Evolutionary conservation across 2,888 invertebrate genomes (phyloP).

Genomic region (Drosophila quinaria): DNA sequence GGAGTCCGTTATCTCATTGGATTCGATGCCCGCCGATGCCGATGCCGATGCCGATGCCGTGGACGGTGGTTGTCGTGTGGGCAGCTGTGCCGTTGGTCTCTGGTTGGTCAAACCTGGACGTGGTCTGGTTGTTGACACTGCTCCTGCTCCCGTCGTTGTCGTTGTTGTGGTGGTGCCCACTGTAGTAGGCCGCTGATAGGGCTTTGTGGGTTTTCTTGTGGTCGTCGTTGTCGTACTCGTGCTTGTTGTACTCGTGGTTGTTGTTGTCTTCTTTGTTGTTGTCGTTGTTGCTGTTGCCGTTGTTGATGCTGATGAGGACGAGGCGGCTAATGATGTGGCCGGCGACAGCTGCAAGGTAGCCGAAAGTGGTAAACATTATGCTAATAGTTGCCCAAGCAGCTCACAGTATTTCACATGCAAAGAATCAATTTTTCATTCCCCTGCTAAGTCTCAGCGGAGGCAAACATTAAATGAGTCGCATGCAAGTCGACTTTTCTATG

Average conservation of each 20-base stretch:
- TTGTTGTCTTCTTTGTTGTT: conserved; percentile 65
- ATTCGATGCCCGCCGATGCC: conserved; percentile 78
- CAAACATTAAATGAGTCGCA: background rate
- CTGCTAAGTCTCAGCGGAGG: conserved; percentile 68
- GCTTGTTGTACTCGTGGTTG: conserved; percentile 49
- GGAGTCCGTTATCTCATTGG: conserved; percentile 84
- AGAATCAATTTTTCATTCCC: conserved; percentile 83
- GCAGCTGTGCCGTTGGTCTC: conserved; percentile 47
- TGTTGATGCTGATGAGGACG: conserved; percentile 65
- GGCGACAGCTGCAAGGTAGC: conserved; percentile 77
- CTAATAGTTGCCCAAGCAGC: conserved; percentile 70
- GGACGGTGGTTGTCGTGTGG: conserved; percentile 65
- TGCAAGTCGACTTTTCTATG: conserved; percentile 11
- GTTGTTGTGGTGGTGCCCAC: conserved; percentile 55
- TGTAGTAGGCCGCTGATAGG: conserved; percentile 72
- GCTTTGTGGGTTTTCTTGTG: conserved; percentile 58
- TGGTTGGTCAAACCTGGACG: conserved; percentile 31
- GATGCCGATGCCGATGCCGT: conserved; percentile 34
- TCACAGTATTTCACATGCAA: conserved; percentile 73
- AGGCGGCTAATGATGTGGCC: conserved; percentile 77
- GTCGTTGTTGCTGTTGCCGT: conserved; percentile 71
- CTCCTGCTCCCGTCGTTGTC: conserved; percentile 62
- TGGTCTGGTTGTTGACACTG: conserved; percentile 55
- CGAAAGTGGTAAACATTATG: conserved; percentile 78
- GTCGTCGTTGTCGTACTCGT: conserved; percentile 62